A percentile compares a stretch with the other conserved stretches of the same genome.
These are phyloP conservation scores for Ornithorhynchus anatinus DNA, from an alignment of 2,113 vertebrate species.

Conservation along the genomic window DNA sequence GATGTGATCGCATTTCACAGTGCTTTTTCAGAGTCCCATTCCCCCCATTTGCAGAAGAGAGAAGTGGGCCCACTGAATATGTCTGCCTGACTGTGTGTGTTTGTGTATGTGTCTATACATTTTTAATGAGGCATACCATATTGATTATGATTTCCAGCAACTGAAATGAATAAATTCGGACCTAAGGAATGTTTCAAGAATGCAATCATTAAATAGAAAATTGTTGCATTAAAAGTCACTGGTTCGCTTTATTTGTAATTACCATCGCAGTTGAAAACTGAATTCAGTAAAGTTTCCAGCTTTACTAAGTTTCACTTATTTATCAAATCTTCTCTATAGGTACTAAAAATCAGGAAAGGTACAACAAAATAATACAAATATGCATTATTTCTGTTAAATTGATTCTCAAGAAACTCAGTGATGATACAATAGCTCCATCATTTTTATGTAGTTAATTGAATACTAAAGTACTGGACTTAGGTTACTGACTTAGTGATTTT, in stretches of 20 bases:
- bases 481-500: constrained; percentile 27
- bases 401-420: constrained; percentile 28
- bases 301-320: too few species aligned
- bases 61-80: too few species aligned
- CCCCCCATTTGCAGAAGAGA: too few species aligned
- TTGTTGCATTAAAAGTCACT: background rate
- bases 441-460: constrained; percentile 33
- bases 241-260: background rate
- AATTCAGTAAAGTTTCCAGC: too few species aligned
- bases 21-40: too few species aligned
- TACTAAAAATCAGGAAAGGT: background rate
- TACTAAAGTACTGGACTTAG: constrained; percentile 1
- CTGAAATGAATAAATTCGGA: too few species aligned
- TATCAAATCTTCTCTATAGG: too few species aligned
- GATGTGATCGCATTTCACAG: too few species aligned
- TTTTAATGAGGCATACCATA: too few species aligned
- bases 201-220: background rate
- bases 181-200: background rate
- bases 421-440: constrained; percentile 27
- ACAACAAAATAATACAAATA: background rate
- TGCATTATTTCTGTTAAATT: constrained; percentile 14
- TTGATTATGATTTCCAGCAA: too few species aligned
- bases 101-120: too few species aligned
- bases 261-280: background rate
- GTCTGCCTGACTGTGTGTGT: too few species aligned